Conservation (phyloP, 2,113 vertebrate genomes). For the Muntiacus muntjak region DNA sequence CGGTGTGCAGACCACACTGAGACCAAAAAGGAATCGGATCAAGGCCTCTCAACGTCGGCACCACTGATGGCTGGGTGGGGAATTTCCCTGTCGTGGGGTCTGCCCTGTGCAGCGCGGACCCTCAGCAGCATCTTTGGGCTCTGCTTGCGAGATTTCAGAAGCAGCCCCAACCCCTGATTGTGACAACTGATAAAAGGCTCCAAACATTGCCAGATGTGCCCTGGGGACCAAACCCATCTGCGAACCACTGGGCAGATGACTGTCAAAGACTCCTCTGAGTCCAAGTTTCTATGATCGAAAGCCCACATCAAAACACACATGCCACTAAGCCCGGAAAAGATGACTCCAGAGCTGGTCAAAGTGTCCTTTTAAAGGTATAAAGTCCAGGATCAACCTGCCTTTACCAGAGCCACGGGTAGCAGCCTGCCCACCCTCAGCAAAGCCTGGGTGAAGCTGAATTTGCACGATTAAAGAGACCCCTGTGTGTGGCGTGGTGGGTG, state of each 20-base stretch:
- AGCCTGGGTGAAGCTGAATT: neutral
- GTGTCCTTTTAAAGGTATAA: neutral
- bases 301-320: neutral
- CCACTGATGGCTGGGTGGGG: neutral
- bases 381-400: neutral
- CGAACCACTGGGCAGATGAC: neutral
- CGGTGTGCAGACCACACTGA: neutral
- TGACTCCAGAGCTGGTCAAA: neutral
- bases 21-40: neutral
- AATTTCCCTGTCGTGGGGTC: too few relatives aligned
- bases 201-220: neutral
- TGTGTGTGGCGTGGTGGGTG: too few relatives aligned
- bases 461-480: neutral
- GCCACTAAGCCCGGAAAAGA: neutral
- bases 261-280: neutral
- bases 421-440: neutral
- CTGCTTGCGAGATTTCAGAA: neutral
- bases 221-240: neutral
- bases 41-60: fast-evolving
- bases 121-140: neutral
- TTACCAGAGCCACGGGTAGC: neutral
- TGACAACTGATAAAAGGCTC: neutral
- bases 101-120: fast-evolving
- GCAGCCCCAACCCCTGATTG: neutral
- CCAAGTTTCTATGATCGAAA: neutral